Evolutionary conservation across 2,888 invertebrate genomes (phyloP).

Genomic region (Rhynchonema sp.): DNA sequence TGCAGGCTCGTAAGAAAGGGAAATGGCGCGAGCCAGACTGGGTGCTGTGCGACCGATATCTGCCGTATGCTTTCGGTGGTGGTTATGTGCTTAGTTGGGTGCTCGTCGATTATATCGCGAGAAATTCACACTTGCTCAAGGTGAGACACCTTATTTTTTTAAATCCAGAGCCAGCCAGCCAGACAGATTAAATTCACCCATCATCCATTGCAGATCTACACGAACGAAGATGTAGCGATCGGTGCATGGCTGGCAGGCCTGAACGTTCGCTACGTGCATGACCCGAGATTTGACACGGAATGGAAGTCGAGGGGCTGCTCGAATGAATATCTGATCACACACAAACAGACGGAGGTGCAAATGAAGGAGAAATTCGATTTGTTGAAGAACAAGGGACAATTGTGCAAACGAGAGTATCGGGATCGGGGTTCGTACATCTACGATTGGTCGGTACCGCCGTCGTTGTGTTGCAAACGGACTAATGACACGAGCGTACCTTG

Average conservation of each 20-base stretch:
- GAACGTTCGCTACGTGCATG: conserved; percentile 56
- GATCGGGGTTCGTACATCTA: conserved; percentile 50
- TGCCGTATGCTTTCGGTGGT: conserved; percentile 81
- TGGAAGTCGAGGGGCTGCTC: conserved; percentile 72
- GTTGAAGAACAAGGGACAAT: conserved; percentile 41
- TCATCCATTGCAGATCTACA: too few relatives aligned
- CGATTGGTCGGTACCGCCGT: conserved; percentile 59
- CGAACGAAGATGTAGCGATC: conserved; percentile 80
- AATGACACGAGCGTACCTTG: conserved; percentile 14
- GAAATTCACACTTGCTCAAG: conserved; percentile 48
- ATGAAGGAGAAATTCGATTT: conserved; percentile 44
- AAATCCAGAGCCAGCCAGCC: too few relatives aligned
- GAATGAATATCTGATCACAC: conserved; percentile 61
- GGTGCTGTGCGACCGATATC: conserved; percentile 67
- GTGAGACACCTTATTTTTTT: too few relatives aligned
- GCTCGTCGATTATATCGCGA: conserved; percentile 56
- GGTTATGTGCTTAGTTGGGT: conserved; percentile 70
- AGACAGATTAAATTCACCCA: too few relatives aligned
- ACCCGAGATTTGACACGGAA: conserved; percentile 79
- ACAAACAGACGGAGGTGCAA: conserved; percentile 54
- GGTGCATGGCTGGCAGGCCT: conserved; percentile 78
- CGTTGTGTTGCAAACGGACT: conserved; percentile 48
- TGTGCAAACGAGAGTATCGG: conserved; percentile 44
- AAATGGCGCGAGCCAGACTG: conserved; percentile 78
- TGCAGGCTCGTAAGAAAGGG: too few relatives aligned